Conservation (phyloP, 2,797 vertebrate species). For the Ambastaia sidthimunki region DNA sequence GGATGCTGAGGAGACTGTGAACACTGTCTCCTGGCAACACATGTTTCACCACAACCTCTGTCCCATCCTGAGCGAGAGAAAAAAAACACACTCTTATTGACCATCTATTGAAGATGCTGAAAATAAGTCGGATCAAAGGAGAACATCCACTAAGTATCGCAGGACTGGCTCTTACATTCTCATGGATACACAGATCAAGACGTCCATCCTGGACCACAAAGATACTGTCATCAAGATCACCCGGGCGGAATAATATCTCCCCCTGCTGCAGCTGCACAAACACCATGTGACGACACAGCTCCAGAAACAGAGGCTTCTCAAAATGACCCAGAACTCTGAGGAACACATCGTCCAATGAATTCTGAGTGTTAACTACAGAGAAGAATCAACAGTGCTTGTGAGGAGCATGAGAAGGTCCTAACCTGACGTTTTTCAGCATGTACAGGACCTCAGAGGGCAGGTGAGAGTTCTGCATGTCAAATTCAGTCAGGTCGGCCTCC, state of each 20-base stretch:
- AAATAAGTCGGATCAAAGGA: background rate
- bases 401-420: slow-evolving; percentile 19
- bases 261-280: slow-evolving; percentile 90
- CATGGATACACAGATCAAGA: slow-evolving; percentile 90
- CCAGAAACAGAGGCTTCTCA: slow-evolving; percentile 95
- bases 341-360: background rate
- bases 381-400: no score
- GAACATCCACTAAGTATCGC: background rate
- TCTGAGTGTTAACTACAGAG: background rate
- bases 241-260: slow-evolving; percentile 86
- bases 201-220: slow-evolving; percentile 92
- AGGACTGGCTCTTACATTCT: slow-evolving; percentile 73
- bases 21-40: slow-evolving; percentile 93
- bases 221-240: slow-evolving; percentile 91
- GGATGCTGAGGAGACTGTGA: slow-evolving; percentile 96
- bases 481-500: slow-evolving; percentile 92
- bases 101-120: no score
- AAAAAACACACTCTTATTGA: background rate
- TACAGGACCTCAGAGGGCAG: slow-evolving; percentile 93
- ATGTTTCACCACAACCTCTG: slow-evolving; percentile 91
- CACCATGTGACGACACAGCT: slow-evolving; percentile 94
- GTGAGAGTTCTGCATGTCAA: slow-evolving; percentile 90
- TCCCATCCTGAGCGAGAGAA: slow-evolving; percentile 83
- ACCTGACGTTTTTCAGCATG: slow-evolving; percentile 97
- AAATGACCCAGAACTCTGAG: slow-evolving; percentile 95